phyloP scores from a whole-genome alignment of 2,113 vertebrate genomes.

The Peromyscus polionotus region DNA sequence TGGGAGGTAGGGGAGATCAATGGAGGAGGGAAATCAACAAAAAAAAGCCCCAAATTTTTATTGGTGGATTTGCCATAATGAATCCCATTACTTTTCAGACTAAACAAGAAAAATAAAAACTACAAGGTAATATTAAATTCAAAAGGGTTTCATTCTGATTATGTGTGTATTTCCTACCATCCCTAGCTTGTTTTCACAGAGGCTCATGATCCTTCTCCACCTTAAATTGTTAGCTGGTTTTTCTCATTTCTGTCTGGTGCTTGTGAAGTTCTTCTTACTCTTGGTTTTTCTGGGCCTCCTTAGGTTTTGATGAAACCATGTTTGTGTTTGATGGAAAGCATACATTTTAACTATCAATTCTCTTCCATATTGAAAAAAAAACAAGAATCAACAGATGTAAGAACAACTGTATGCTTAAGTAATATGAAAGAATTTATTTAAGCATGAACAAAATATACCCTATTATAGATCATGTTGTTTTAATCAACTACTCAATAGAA shows the following conservation, averaged over 20 bases:
- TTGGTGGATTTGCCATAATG: background rate
- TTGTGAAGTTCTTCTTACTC: background rate
- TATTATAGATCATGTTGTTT: background rate
- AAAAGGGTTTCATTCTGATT: background rate
- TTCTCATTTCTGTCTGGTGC: background rate
- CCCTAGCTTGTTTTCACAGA: background rate
- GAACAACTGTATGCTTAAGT: background rate
- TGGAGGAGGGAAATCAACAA: too few species aligned
- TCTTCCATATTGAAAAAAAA: background rate
- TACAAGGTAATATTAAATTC: background rate
- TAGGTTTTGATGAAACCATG: background rate
- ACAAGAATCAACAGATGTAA: background rate
- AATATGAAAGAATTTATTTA: background rate
- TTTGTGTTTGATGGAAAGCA: background rate
- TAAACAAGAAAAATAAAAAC: background rate
- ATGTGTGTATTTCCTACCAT: background rate
- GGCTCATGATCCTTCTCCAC: background rate
- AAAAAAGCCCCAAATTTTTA: background rate
- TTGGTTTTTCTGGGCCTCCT: background rate
- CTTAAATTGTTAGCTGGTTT: background rate
- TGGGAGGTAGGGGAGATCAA: background rate
- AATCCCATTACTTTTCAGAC: background rate
- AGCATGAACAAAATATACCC: background rate
- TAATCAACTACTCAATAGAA: background rate
- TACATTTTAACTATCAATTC: background rate